Evolutionary conservation across 1,140 invertebrate genomes (phyloP).

Genomic region (Achatina immaculata): DNA sequence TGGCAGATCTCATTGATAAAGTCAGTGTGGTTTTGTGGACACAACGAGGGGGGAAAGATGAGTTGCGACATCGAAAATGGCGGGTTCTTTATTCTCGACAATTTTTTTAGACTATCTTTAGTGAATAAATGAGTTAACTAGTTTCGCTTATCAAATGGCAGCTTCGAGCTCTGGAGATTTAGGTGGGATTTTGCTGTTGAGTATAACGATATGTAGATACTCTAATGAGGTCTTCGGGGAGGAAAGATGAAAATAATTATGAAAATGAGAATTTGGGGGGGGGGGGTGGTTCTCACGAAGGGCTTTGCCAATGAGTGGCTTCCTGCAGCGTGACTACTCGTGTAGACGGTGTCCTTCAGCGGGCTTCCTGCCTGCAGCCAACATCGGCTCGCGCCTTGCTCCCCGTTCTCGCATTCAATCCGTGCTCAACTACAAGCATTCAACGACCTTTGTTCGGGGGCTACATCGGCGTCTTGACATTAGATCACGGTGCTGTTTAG

Average conservation of each 20-base stretch:
- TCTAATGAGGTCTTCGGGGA: neutral
- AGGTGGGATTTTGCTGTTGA: neutral
- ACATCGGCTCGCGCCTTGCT: neutral
- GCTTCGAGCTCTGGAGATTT: neutral
- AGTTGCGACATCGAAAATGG: neutral
- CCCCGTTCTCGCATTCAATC: neutral
- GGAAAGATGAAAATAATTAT: neutral
- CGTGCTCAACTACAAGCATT: slow-evolving; percentile 28
- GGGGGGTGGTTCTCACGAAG: neutral
- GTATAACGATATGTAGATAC: neutral
- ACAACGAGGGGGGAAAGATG: neutral
- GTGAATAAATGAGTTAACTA: neutral
- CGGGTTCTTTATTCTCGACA: neutral
- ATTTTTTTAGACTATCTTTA: neutral
- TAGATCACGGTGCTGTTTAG: slow-evolving; percentile 22
- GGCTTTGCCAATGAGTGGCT: neutral
- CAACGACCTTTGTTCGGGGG: slow-evolving; percentile 11
- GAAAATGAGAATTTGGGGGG: neutral
- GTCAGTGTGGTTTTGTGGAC: too few species aligned
- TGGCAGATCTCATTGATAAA: too few species aligned
- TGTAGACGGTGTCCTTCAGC: slow-evolving; percentile 13
- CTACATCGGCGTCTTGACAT: slow-evolving; percentile 23
- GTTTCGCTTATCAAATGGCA: neutral
- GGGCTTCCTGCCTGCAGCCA: slow-evolving; percentile 1
- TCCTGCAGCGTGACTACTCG: neutral